A percentile compares a stretch with the other conserved stretches of the same genome.
Evolutionary conservation across 2,888 invertebrate species (phyloP).

Genomic region (Achlya flavicornis): DNA sequence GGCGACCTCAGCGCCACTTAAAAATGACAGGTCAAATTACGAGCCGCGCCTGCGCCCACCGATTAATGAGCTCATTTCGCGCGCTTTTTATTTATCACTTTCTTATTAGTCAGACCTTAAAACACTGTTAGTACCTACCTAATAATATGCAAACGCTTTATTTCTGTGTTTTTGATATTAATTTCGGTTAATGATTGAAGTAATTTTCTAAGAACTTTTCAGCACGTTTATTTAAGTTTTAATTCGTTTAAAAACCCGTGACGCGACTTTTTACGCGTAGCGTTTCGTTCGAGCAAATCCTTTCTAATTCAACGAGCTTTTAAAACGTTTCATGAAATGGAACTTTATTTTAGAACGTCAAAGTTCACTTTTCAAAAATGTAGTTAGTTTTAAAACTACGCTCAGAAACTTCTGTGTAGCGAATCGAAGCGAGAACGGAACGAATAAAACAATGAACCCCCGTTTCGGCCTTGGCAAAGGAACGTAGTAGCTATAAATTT

Average conservation of each 20-base stretch:
- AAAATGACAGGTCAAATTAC: slow-evolving; percentile 71
- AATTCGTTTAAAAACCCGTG: slow-evolving; percentile 13
- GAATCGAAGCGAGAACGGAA: slow-evolving; percentile 49
- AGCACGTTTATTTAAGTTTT: slow-evolving; percentile 13
- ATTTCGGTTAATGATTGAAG: slow-evolving; percentile 30
- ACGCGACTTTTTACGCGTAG: slow-evolving; percentile 20
- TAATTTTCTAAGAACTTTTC: slow-evolving; percentile 27
- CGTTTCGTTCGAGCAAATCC: slow-evolving; percentile 39
- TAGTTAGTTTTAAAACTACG: slow-evolving; percentile 13
- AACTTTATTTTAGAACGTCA: slow-evolving; percentile 28
- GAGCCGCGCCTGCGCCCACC: slow-evolving; percentile 51
- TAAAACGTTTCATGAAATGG: slow-evolving; percentile 25
- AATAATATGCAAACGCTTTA: slow-evolving; percentile 32
- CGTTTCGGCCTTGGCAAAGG: slow-evolving; percentile 39
- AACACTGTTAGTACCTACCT: slow-evolving; percentile 36
- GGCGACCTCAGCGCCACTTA: slow-evolving; percentile 56
- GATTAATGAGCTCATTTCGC: slow-evolving; percentile 78
- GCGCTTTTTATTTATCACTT: slow-evolving; percentile 70
- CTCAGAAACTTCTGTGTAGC: slow-evolving; percentile 33
- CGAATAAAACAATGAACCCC: slow-evolving; percentile 59
- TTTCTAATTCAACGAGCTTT: slow-evolving; percentile 21
- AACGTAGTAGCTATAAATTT: slow-evolving; percentile 9
- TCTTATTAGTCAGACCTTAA: slow-evolving; percentile 58
- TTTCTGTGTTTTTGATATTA: slow-evolving; percentile 48
- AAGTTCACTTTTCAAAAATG: slow-evolving; percentile 15